phyloP scores from a whole-genome alignment of 23 tunicate genomes.

The Trididemnum miniatum region DNA sequence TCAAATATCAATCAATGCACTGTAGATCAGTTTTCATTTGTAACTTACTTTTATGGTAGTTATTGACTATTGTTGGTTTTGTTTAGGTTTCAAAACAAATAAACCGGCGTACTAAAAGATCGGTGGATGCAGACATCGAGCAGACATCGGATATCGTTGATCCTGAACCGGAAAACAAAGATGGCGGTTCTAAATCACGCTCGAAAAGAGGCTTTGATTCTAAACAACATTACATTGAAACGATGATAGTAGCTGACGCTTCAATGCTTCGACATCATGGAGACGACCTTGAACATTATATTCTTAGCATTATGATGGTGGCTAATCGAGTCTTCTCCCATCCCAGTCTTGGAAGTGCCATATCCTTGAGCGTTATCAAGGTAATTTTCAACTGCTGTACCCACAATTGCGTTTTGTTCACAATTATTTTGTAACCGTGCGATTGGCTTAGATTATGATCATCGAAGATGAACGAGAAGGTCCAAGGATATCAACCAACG shows the following conservation, averaged over 20 bases:
- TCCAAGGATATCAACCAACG: constrained; percentile 57
- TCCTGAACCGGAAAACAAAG: not conserved
- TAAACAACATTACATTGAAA: constrained; percentile 82
- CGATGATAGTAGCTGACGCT: constrained; percentile 89
- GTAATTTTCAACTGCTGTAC: constrained; percentile 42
- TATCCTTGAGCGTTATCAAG: constrained; percentile 75
- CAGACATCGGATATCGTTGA: not conserved
- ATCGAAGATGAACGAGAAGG: constrained; percentile 53
- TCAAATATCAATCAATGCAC: too few species aligned
- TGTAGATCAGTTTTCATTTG: too few species aligned
- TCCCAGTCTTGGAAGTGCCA: constrained; percentile 90
- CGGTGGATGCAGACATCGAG: not conserved
- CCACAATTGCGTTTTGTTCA: too few species aligned
- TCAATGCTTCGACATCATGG: constrained; percentile 76
- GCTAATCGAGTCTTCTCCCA: constrained; percentile 90
- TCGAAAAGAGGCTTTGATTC: constrained; percentile 69
- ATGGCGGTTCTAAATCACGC: constrained; percentile 47
- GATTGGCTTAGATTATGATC: constrained; percentile 72
- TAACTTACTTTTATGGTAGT: too few species aligned
- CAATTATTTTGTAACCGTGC: too few species aligned
- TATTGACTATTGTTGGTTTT: too few species aligned
- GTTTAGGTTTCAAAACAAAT: not conserved
- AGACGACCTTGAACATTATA: constrained; percentile 87
- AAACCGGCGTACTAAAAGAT: not conserved
- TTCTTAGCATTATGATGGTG: constrained; percentile 90